These are phyloP conservation scores for Pica pica DNA, from an alignment of 2,113 vertebrate genomes.

Conservation along the genomic window DNA sequence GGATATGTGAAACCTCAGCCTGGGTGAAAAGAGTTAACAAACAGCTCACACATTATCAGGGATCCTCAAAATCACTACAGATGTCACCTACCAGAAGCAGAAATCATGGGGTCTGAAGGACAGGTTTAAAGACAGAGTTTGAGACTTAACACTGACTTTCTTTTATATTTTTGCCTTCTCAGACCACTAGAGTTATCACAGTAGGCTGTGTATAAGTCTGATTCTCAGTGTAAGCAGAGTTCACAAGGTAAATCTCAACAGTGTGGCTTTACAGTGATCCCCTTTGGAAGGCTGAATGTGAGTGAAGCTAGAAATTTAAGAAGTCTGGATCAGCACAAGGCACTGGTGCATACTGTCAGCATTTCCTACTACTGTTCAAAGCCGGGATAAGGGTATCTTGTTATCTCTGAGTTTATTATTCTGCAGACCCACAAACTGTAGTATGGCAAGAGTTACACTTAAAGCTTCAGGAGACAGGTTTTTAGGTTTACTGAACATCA, in stretches of 20 bases:
- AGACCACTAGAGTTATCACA: background rate
- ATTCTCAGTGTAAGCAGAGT: conserved; percentile 32
- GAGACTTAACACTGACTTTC: background rate
- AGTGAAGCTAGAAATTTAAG: conserved; percentile 39
- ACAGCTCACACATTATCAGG: background rate
- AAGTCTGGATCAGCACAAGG: conserved; percentile 53
- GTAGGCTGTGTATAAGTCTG: background rate
- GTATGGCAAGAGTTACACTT: background rate
- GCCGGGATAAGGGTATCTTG: conserved; percentile 29
- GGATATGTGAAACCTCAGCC: background rate
- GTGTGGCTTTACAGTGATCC: conserved; percentile 62
- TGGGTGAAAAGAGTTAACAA: background rate
- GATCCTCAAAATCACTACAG: background rate
- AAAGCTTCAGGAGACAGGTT: background rate
- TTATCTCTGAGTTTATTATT: conserved; percentile 38
- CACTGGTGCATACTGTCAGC: background rate
- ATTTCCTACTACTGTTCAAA: conserved; percentile 17
- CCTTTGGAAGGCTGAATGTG: conserved; percentile 37
- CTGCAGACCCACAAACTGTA: background rate
- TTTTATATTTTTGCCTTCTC: background rate
- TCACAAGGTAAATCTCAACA: conserved; percentile 54
- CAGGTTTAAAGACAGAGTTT: background rate
- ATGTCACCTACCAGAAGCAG: background rate
- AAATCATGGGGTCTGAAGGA: background rate
- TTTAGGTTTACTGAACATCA: background rate